phyloP scores from a whole-genome alignment of 1,140 invertebrate genomes.

The Camponotus pennsylvanicus region DNA sequence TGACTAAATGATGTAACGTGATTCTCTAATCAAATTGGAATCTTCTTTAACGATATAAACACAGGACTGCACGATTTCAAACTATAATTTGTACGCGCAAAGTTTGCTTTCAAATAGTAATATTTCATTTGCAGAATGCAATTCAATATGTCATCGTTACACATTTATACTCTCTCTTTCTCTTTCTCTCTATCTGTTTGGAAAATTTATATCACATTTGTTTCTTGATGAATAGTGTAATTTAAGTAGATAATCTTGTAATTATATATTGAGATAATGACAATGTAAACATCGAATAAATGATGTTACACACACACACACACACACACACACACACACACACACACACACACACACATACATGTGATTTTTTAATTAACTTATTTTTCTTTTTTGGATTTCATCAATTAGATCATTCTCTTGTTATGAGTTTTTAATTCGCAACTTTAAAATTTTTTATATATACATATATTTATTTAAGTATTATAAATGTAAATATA shows the following conservation, averaged over 20 bases:
- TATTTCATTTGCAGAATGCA: conserved; percentile 2
- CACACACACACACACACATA: neutral
- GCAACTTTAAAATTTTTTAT: neutral
- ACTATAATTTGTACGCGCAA: neutral
- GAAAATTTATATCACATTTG: neutral
- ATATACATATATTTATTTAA: too few species aligned
- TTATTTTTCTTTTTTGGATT: neutral
- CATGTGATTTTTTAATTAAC: neutral
- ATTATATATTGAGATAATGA: conserved; percentile 16
- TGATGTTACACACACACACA: neutral
- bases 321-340: neutral
- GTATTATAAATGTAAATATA: too few species aligned
- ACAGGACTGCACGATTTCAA: conserved; percentile 8
- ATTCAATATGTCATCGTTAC: neutral
- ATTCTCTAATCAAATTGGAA: conserved; percentile 41
- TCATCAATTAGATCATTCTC: neutral
- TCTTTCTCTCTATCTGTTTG: neutral
- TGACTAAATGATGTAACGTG: conserved; percentile 24
- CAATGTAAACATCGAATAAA: neutral
- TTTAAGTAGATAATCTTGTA: conserved; percentile 13
- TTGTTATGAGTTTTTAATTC: neutral
- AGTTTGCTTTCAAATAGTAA: neutral
- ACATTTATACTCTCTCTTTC: neutral
- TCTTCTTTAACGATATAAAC: conserved; percentile 19
- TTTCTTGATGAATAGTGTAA: conserved; percentile 21